These are phyloP conservation scores for Drosophila eugracilis DNA, from an alignment of 1,140 invertebrate genomes.

Conservation along the genomic window DNA sequence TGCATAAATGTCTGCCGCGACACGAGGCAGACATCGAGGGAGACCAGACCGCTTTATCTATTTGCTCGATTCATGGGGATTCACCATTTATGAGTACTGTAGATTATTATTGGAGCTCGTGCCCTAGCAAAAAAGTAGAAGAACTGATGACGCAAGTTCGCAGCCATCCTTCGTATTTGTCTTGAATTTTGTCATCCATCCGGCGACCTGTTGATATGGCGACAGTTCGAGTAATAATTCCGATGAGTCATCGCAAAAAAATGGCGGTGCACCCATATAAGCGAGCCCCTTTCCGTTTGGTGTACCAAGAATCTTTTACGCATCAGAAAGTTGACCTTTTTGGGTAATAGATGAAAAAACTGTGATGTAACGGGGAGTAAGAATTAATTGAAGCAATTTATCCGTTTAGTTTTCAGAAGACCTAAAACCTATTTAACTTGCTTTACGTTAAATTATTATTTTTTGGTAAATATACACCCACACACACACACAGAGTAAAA, in stretches of 20 bases:
- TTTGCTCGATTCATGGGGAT: constrained; percentile 48
- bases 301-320: constrained; percentile 5
- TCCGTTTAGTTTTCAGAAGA: constrained; percentile 8
- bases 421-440: neutral
- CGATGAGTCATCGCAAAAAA: constrained; percentile 44
- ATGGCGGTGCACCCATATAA: constrained; percentile 21
- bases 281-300: constrained; percentile 5
- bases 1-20: constrained; percentile 58
- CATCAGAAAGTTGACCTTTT: constrained; percentile 6
- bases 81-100: constrained; percentile 50
- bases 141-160: constrained; percentile 43
- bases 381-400: constrained; percentile 16
- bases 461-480: neutral
- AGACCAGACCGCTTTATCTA: constrained; percentile 44
- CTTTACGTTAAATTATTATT: neutral
- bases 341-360: neutral
- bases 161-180: constrained; percentile 3
- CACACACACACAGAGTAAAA: neutral
- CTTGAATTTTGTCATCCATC: constrained; percentile 22
- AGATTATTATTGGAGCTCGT: constrained; percentile 39
- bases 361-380: no score
- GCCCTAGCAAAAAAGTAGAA: neutral
- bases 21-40: constrained; percentile 16
- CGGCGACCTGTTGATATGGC: constrained; percentile 56
- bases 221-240: constrained; percentile 29